A percentile compares a stretch with the other conserved stretches of the same genome.
These are phyloP conservation scores for Acarapis woodi DNA, from an alignment of 1,140 invertebrate species.

Conservation along the genomic window DNA sequence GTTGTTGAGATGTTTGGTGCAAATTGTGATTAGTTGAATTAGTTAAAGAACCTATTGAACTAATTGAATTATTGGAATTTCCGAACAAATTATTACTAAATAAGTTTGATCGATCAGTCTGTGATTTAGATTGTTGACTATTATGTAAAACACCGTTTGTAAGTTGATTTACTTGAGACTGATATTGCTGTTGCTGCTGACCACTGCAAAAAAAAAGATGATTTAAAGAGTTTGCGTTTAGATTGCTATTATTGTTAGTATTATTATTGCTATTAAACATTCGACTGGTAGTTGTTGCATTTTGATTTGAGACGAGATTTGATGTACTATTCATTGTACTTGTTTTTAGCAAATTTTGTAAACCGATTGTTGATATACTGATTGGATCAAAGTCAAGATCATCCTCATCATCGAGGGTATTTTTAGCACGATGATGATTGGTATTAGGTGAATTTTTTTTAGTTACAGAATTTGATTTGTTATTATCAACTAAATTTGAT, in stretches of 20 bases:
- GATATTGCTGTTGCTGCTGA: conserved; percentile 1
- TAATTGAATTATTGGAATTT: neutral
- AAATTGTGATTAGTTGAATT: neutral
- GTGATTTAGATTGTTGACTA: too few relatives aligned
- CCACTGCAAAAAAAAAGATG: too few relatives aligned
- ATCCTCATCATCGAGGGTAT: conserved; percentile 7
- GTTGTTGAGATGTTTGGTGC: neutral
- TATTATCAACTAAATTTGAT: neutral
- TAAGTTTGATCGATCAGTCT: neutral
- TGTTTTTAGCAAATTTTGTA: conserved; percentile 9
- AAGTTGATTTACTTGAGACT: neutral
- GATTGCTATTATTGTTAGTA: too few relatives aligned
- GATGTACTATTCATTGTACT: too few relatives aligned
- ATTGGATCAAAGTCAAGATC: conserved; percentile 12
- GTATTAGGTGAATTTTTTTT: neutral
- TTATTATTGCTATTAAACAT: too few relatives aligned
- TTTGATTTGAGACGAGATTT: too few relatives aligned
- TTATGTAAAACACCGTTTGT: too few relatives aligned
- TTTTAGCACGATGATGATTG: too few relatives aligned
- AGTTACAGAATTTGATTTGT: neutral
- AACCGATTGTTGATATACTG: conserved; percentile 5
- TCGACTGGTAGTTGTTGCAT: too few relatives aligned
- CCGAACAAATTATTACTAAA: neutral
- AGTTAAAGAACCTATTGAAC: neutral
- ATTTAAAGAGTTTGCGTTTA: too few relatives aligned